Evolutionary conservation across 2,888 invertebrate species (phyloP).

Genomic region (Mycalesis mineus): DNA sequence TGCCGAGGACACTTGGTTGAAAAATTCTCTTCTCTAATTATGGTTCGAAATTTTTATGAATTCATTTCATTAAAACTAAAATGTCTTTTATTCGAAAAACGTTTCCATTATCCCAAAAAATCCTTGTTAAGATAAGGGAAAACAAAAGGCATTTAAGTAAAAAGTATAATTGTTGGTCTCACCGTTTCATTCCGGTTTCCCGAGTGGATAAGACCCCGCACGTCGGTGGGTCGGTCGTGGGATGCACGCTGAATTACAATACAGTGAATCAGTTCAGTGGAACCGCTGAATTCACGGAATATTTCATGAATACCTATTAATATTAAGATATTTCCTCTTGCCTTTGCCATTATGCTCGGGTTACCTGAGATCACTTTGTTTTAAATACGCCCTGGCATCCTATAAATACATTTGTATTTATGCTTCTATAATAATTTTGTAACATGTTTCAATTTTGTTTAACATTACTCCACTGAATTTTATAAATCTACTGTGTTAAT

Average conservation of each 20-base stretch:
- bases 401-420: no score
- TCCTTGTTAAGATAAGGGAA: constrained; percentile 7
- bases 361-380: no score
- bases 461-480: no score
- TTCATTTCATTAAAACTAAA: neutral
- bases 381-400: no score
- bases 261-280: constrained; percentile 64
- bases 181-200: constrained; percentile 46
- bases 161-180: constrained; percentile 42
- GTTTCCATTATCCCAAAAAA: neutral
- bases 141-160: constrained; percentile 31
- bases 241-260: constrained; percentile 65
- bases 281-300: neutral
- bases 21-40: neutral
- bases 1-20: neutral
- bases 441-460: no score
- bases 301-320: constrained; percentile 1
- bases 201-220: constrained; percentile 45
- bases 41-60: neutral
- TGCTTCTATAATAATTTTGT: no score
- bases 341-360: no score
- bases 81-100: neutral
- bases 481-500: no score
- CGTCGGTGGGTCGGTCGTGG: constrained; percentile 53
- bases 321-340: no score